Conservation (phyloP, 2,113 vertebrate species). For the Edolisoma coerulescens region DNA sequence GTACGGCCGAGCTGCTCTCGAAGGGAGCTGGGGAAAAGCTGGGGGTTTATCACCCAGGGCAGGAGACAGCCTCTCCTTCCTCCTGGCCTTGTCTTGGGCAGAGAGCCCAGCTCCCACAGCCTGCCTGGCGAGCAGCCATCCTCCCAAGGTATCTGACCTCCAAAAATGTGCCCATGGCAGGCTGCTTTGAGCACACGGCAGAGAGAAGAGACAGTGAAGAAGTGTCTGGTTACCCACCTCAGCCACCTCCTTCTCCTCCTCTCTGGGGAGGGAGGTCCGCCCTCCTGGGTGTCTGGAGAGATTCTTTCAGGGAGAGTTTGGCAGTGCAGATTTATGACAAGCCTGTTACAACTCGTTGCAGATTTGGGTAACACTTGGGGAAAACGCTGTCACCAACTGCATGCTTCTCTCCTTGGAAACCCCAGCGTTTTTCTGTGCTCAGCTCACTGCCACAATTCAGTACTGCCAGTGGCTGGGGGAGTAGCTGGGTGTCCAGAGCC, state of each 20-base stretch:
- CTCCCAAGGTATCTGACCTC: constrained; percentile 51
- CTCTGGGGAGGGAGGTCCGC: neutral
- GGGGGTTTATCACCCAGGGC: neutral
- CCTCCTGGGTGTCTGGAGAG: neutral
- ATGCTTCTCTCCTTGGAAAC: neutral
- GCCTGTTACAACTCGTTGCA: neutral
- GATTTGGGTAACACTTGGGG: neutral
- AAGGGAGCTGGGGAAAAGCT: neutral
- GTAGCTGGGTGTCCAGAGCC: neutral
- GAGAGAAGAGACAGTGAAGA: neutral
- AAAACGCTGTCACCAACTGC: neutral
- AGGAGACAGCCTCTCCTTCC: neutral
- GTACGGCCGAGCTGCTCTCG: accelerated
- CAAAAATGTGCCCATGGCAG: constrained; percentile 37
- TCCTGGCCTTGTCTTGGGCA: neutral
- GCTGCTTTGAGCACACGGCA: neutral
- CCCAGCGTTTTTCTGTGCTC: neutral
- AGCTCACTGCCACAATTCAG: neutral
- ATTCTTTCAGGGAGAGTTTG: neutral
- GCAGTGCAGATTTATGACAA: neutral
- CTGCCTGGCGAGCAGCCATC: constrained; percentile 28
- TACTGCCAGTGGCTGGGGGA: neutral
- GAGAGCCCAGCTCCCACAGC: neutral
- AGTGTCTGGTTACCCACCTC: neutral
- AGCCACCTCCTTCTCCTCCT: neutral